phyloP scores from a whole-genome alignment of 2,888 invertebrate species.

The Lottia gigantea region DNA sequence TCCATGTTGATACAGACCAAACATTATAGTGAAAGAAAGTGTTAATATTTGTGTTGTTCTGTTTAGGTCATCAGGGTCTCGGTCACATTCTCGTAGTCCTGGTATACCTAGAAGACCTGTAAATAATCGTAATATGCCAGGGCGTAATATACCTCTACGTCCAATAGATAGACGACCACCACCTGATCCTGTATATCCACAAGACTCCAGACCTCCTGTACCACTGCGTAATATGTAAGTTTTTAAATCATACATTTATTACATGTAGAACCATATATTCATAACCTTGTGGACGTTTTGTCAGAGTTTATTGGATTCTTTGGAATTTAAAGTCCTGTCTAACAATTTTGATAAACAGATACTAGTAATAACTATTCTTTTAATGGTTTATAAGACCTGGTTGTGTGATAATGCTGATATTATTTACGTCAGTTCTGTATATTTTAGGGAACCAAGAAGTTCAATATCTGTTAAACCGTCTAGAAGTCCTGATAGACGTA shows the following conservation, averaged over 20 bases:
- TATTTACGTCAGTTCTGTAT: neutral
- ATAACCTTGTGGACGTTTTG: no score
- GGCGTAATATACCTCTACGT: neutral
- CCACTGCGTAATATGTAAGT: neutral
- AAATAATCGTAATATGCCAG: neutral
- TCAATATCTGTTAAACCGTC: neutral
- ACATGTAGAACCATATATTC: no score
- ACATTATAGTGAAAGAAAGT: no score
- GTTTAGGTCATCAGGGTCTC: slow-evolving; percentile 10
- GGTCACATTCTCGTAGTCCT: neutral
- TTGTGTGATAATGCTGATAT: no score
- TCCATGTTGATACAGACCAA: no score
- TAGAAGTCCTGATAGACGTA: slow-evolving; percentile 20
- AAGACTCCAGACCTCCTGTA: slow-evolving; percentile 5
- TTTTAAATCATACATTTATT: no score
- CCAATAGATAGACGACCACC: neutral
- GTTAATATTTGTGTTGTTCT: neutral
- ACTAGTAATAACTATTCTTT: no score
- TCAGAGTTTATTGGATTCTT: no score
- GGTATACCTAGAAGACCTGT: neutral
- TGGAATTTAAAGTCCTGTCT: no score
- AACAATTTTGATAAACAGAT: no score
- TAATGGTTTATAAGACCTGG: no score
- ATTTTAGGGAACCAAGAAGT: neutral
- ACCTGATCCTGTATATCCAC: neutral